Percentiles rank a stretch among this genome's conserved stretches.
phyloP scores from a whole-genome alignment of 2,113 vertebrate species.

The Micronisus gabar region DNA sequence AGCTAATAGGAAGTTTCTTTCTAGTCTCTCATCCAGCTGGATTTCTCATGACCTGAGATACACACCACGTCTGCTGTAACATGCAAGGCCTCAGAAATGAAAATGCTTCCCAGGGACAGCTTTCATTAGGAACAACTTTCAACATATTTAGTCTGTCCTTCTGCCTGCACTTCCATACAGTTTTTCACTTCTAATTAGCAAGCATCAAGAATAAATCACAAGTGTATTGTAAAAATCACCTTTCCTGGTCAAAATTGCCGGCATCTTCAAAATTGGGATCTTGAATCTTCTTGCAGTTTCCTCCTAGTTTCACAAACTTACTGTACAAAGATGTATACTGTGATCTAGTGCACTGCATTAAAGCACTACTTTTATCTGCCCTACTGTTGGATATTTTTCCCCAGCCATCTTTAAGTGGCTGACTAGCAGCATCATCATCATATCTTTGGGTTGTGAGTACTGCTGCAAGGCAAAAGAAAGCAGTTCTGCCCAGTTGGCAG shows the following conservation, averaged over 20 bases:
- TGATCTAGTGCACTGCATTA: background rate
- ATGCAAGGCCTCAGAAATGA: background rate
- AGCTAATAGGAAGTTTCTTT: constrained; percentile 4
- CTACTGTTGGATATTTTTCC: background rate
- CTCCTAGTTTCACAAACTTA: background rate
- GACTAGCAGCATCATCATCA: background rate
- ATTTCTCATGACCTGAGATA: constrained; percentile 8
- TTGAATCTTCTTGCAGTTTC: background rate
- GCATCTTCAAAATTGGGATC: background rate
- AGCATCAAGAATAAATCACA: background rate
- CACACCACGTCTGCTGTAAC: background rate
- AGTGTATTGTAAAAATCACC: background rate
- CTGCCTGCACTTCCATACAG: background rate
- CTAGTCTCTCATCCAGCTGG: background rate
- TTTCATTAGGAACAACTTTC: background rate
- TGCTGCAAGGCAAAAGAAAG: background rate
- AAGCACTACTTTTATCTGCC: background rate
- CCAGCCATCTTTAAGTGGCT: background rate
- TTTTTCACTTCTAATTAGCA: background rate
- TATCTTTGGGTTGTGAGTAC: background rate
- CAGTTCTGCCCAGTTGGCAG: background rate
- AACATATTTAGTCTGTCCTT: background rate
- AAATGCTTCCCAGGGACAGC: background rate
- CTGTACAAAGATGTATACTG: background rate
- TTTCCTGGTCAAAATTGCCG: background rate